Evolutionary conservation across 2,113 vertebrate genomes (phyloP).

Genomic region (Agelaius tricolor): DNA sequence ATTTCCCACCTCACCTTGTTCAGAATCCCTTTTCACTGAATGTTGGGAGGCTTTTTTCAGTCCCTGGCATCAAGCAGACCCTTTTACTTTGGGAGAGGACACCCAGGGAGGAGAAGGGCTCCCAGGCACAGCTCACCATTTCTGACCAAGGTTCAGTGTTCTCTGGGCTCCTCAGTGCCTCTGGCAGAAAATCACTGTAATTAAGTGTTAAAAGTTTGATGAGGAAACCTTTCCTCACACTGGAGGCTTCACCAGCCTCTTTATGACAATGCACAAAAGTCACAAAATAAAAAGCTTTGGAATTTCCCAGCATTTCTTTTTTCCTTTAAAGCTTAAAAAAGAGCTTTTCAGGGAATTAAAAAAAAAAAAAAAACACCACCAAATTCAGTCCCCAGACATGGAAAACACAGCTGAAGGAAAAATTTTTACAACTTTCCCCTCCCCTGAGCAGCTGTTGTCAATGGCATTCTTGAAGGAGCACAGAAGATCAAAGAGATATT

Average conservation of each 20-base stretch:
- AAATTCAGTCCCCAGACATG: neutral
- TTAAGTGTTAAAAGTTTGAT: neutral
- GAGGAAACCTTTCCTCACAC: neutral
- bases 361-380: neutral
- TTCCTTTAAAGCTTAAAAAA: neutral
- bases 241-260: neutral
- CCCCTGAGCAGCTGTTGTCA: neutral
- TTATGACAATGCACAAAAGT: neutral
- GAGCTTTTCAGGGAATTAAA: neutral
- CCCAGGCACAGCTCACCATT: neutral
- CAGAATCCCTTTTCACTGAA: neutral
- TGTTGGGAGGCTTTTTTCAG: accelerated
- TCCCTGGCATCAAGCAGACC: neutral
- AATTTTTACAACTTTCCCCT: neutral
- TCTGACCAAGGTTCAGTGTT: neutral
- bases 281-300: neutral
- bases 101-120: neutral
- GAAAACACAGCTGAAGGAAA: neutral
- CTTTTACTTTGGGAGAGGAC: neutral
- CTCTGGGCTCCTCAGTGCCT: neutral
- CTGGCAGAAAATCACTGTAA: neutral
- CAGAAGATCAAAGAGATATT: neutral
- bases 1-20: neutral
- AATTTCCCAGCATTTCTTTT: neutral
- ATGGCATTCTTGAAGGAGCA: neutral